phyloP scores from a whole-genome alignment of 2,888 invertebrate genomes.

The Eustalomyia histrio region DNA sequence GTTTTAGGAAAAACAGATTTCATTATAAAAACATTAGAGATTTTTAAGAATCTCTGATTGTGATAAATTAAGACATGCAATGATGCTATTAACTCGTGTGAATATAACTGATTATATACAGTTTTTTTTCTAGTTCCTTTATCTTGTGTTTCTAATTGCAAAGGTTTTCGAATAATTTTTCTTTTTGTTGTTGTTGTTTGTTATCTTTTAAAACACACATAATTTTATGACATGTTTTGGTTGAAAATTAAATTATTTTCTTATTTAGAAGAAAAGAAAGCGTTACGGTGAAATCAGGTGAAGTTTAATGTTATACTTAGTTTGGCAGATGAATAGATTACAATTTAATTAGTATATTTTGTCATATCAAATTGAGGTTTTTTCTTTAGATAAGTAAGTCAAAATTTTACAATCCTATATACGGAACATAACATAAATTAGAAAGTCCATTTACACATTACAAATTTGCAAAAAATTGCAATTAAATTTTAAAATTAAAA shows the following conservation, averaged over 20 bases:
- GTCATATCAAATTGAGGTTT: not conserved
- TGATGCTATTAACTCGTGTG: slow-evolving; percentile 63
- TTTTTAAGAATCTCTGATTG: slow-evolving; percentile 58
- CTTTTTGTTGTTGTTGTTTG: not conserved
- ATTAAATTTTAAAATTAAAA: too few species aligned
- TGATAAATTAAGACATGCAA: slow-evolving; percentile 65
- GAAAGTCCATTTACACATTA: too few species aligned
- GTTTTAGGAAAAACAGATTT: slow-evolving; percentile 36
- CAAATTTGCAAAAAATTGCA: too few species aligned
- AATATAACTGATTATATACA: slow-evolving; percentile 50
- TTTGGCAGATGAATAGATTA: slow-evolving; percentile 14
- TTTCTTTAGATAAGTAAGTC: too few species aligned
- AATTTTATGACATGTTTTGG: slow-evolving; percentile 50
- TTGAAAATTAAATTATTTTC: slow-evolving; percentile 7
- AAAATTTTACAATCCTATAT: too few species aligned
- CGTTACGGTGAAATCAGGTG: slow-evolving; percentile 51
- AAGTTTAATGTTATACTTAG: slow-evolving; percentile 20
- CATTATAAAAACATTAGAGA: slow-evolving; percentile 65
- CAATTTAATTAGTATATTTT: slow-evolving; percentile 17
- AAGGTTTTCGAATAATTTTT: not conserved
- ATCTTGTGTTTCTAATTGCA: slow-evolving; percentile 16
- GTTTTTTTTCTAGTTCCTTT: slow-evolving; percentile 16
- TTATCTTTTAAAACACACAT: slow-evolving; percentile 30
- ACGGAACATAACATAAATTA: too few species aligned
- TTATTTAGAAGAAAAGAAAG: slow-evolving; percentile 44